Evolutionary conservation across 1,140 invertebrate species (phyloP).

Genomic region (Lerema accius): DNA sequence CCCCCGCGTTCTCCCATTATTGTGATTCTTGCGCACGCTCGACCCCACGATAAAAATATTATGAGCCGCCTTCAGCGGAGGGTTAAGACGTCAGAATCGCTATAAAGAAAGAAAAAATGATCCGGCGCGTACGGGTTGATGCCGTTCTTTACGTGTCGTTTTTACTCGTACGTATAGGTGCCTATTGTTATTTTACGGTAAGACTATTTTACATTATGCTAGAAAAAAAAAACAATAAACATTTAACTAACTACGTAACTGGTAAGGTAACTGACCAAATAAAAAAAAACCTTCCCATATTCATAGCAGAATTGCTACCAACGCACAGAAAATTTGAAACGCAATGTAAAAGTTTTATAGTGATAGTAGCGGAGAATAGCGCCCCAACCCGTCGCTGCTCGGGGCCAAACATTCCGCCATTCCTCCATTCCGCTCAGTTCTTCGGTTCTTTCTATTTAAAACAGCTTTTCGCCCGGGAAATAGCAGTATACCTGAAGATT

Average conservation of each 20-base stretch:
- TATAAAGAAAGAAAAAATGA: slow-evolving; percentile 34
- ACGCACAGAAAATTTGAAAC: slow-evolving; percentile 10
- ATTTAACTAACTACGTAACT: too few species aligned
- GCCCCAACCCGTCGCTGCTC: slow-evolving; percentile 8
- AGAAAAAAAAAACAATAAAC: too few species aligned
- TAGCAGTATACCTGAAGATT: slow-evolving; percentile 22
- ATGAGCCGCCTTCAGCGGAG: slow-evolving; percentile 30
- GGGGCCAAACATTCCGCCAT: slow-evolving; percentile 11
- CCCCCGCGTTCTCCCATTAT: not conserved
- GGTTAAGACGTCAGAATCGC: slow-evolving; percentile 32
- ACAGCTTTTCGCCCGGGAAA: slow-evolving; percentile 4
- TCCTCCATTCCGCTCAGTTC: too few species aligned
- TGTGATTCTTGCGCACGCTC: slow-evolving; percentile 20
- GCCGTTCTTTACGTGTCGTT: slow-evolving; percentile 16
- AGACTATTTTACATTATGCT: not conserved
- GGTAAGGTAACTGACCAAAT: too few species aligned
- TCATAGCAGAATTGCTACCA: not conserved
- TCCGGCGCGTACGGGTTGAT: slow-evolving; percentile 22
- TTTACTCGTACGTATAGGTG: slow-evolving; percentile 1
- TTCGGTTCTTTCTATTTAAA: slow-evolving; percentile 4
- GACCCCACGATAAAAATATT: slow-evolving; percentile 33
- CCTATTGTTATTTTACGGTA: not conserved
- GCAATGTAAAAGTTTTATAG: slow-evolving; percentile 12
- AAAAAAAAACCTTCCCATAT: not conserved
- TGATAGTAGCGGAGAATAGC: slow-evolving; percentile 8